These are phyloP conservation scores for Brachyhypopomus occidentalis DNA, from an alignment of 2,113 vertebrate genomes.

Conservation along the genomic window DNA sequence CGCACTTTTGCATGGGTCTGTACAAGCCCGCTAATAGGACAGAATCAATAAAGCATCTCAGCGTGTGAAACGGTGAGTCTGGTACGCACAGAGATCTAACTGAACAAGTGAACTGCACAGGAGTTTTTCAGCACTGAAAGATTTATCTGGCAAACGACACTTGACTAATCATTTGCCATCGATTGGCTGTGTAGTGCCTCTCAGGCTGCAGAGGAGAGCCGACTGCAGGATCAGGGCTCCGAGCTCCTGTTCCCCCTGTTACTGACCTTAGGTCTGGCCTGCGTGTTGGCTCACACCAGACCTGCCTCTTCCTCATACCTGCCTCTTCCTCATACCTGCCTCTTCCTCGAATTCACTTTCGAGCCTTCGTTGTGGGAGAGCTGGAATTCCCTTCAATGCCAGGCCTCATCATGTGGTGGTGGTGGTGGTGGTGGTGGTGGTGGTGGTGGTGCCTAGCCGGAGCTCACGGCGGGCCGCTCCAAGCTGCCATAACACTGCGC, in stretches of 20 bases:
- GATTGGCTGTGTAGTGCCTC: background rate
- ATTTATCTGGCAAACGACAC: slow-evolving; percentile 17
- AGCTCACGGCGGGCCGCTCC: background rate
- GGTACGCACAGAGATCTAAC: slow-evolving; percentile 20
- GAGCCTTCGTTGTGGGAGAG: slow-evolving; percentile 24
- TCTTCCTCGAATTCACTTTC: slow-evolving; percentile 35
- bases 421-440: slow-evolving; percentile 12
- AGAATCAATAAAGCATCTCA: slow-evolving; percentile 51
- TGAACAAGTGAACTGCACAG: background rate
- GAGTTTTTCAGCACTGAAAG: slow-evolving; percentile 19
- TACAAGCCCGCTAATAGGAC: slow-evolving; percentile 45
- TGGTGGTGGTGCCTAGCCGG: slow-evolving; percentile 10
- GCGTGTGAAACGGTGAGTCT: slow-evolving; percentile 35
- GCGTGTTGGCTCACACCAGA: too few species aligned
- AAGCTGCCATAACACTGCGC: slow-evolving; percentile 43
- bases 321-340: slow-evolving; percentile 33
- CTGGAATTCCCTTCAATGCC: slow-evolving; percentile 47
- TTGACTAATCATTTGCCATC: background rate
- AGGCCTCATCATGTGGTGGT: slow-evolving; percentile 14
- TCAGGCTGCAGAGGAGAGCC: background rate
- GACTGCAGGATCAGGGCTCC: slow-evolving; percentile 3
- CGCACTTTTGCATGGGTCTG: slow-evolving; percentile 39
- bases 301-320: slow-evolving; percentile 17
- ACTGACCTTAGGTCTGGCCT: slow-evolving; percentile 22
- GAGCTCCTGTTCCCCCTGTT: slow-evolving; percentile 39